phyloP scores from a whole-genome alignment of 2,113 vertebrate species.

The Rhinolophus ferrumequinum region DNA sequence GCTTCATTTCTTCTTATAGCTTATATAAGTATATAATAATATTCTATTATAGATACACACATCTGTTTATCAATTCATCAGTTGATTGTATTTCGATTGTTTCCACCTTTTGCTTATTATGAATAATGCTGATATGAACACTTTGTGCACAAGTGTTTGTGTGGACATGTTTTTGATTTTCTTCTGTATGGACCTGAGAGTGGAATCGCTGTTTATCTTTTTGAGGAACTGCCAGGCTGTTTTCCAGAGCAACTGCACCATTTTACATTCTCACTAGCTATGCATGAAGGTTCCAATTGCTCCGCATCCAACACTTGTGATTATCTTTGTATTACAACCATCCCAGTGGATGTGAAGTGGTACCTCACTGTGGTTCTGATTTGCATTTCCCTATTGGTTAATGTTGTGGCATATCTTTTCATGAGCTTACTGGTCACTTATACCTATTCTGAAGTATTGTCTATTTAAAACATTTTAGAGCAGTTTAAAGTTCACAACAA shows the following conservation, averaged over 20 bases:
- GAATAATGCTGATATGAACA: neutral
- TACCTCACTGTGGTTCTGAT: neutral
- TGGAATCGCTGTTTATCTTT: neutral
- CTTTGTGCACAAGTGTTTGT: neutral
- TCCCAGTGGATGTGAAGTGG: neutral
- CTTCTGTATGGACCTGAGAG: neutral
- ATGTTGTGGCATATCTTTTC: neutral
- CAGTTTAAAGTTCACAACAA: neutral
- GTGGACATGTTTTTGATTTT: neutral
- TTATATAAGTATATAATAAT: neutral
- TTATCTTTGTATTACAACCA: neutral
- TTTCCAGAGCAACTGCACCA: neutral
- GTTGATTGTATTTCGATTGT: neutral
- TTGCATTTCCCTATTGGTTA: neutral
- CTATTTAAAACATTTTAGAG: neutral
- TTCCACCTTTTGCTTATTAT: neutral
- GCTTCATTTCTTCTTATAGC: neutral
- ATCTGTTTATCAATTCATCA: neutral
- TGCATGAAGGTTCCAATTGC: neutral
- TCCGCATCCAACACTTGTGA: neutral
- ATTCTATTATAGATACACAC: neutral
- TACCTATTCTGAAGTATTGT: neutral
- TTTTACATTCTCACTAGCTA: neutral
- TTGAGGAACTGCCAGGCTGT: neutral
- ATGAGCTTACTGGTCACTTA: neutral